These are phyloP conservation scores for Lepeophtheirus salmonis DNA, from an alignment of 1,140 invertebrate species.

Conservation along the genomic window DNA sequence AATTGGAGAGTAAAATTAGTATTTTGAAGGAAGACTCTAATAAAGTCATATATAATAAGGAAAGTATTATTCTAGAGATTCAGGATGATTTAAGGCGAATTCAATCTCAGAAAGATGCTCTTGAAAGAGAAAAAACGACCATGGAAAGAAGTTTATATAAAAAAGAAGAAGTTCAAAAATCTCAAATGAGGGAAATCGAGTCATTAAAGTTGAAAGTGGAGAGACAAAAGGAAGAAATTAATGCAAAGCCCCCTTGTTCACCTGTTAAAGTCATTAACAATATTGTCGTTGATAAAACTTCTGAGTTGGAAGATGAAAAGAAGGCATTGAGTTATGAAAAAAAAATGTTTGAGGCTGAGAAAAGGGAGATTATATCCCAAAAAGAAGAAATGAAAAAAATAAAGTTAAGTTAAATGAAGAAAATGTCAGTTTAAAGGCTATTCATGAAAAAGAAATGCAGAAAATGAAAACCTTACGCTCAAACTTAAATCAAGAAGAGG, in stretches of 20 bases:
- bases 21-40: neutral
- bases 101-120: neutral
- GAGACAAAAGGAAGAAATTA: neutral
- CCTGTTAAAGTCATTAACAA: too few species aligned
- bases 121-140: too few species aligned
- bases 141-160: too few species aligned
- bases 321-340: neutral
- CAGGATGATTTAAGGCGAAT: neutral
- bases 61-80: neutral
- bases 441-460: too few species aligned
- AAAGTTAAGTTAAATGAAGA: neutral
- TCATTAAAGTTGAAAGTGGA: neutral
- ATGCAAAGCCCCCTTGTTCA: neutral
- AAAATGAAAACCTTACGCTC: neutral
- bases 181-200: too few species aligned
- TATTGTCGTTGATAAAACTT: neutral
- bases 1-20: neutral
- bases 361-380: too few species aligned
- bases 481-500: neutral
- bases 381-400: too few species aligned
- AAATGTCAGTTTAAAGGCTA: neutral
- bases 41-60: neutral
- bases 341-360: neutral
- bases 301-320: neutral
- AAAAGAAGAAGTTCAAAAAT: too few species aligned